Evolutionary conservation across 2,113 vertebrate genomes (phyloP).

Genomic region (Phainopepla nitens): DNA sequence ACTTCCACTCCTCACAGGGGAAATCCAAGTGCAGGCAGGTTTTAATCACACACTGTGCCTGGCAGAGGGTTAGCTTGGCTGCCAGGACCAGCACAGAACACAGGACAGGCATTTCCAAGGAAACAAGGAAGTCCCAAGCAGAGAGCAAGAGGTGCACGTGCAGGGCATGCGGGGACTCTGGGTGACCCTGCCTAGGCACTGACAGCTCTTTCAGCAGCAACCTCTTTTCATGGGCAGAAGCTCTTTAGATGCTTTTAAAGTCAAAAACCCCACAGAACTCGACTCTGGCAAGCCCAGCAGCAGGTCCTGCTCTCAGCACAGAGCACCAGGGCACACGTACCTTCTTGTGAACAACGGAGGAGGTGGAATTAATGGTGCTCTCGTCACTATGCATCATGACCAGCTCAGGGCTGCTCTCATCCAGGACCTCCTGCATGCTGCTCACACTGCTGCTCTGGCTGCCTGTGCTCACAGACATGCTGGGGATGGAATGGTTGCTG

Average conservation of each 20-base stretch:
- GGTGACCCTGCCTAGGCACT: not conserved
- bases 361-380: constrained; percentile 79
- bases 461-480: constrained; percentile 93
- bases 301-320: constrained; percentile 4
- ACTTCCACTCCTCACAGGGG: not conserved
- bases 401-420: constrained; percentile 89
- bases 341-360: constrained; percentile 86
- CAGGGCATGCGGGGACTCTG: not conserved
- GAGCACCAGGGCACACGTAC: constrained; percentile 67
- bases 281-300: not conserved
- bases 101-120: not conserved
- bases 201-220: not conserved
- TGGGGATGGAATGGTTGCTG: constrained; percentile 96
- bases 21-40: constrained; percentile 12
- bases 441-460: constrained; percentile 97
- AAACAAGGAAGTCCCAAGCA: not conserved
- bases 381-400: constrained; percentile 84
- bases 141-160: not conserved
- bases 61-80: constrained; percentile 13
- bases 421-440: constrained; percentile 96
- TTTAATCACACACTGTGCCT: not conserved
- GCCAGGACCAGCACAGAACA: not conserved
- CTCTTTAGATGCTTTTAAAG: not conserved
- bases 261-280: not conserved
- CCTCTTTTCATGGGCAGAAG: not conserved